phyloP scores from a whole-genome alignment of 2,797 vertebrate species.

The Microctenopoma lineatum region DNA sequence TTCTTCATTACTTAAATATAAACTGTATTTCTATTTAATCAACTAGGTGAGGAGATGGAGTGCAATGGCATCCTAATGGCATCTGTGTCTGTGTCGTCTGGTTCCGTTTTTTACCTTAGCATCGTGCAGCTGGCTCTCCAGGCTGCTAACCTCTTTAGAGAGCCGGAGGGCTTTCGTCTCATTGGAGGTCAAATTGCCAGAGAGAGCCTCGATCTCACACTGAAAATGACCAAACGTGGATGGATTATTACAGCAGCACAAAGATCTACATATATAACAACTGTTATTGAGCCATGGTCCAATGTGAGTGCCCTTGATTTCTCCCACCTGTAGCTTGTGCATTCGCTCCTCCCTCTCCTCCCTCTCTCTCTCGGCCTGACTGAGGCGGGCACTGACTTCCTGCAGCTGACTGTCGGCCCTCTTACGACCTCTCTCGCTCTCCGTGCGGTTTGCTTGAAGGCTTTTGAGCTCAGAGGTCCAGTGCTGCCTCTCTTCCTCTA shows the following conservation, averaged over 20 bases:
- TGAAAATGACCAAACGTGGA: constrained; percentile 56
- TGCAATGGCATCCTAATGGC: background rate
- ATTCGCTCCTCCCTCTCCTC: constrained; percentile 85
- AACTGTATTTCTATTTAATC: background rate
- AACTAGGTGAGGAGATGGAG: background rate
- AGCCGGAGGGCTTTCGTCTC: constrained; percentile 89
- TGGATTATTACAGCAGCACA: background rate
- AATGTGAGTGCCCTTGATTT: background rate
- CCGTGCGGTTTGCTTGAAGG: constrained; percentile 84
- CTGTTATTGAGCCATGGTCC: background rate
- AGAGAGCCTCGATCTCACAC: constrained; percentile 88
- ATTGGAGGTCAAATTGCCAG: constrained; percentile 80
- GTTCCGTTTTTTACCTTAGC: constrained; percentile 83
- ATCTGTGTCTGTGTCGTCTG: constrained; percentile 37
- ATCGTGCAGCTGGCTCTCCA: constrained; percentile 90
- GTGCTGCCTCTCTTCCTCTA: constrained; percentile 89
- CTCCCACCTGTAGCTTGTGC: constrained; percentile 87
- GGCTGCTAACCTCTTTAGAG: constrained; percentile 87
- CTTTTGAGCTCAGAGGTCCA: constrained; percentile 85
- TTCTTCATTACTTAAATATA: background rate
- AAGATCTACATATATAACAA: background rate
- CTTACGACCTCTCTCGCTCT: constrained; percentile 89
- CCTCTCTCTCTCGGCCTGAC: constrained; percentile 86
- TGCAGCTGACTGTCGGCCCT: constrained; percentile 88
- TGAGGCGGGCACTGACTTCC: constrained; percentile 84